Conservation (phyloP, 1,140 invertebrate genomes). For the Euwallacea fornicatus region DNA sequence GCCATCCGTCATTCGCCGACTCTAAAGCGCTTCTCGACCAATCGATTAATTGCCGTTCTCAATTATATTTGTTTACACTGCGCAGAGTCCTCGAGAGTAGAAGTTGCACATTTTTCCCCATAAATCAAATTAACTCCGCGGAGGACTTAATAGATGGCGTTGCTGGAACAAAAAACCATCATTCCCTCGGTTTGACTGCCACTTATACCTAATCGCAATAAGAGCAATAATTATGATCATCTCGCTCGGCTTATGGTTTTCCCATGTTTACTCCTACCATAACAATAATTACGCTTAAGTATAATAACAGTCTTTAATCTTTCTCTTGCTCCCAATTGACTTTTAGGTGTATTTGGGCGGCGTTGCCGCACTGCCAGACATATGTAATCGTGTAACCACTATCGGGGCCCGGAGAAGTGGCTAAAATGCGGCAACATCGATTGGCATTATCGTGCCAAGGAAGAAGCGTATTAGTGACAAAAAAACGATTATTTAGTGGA, state of each 20-base stretch:
- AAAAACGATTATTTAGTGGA: background rate
- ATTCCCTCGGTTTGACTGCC: too few relatives aligned
- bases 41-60: too few relatives aligned
- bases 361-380: background rate
- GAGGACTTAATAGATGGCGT: too few relatives aligned
- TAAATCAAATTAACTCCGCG: too few relatives aligned
- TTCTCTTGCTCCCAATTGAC: slow-evolving; percentile 18
- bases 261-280: slow-evolving; percentile 20
- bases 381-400: background rate
- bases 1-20: too few relatives aligned
- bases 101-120: too few relatives aligned
- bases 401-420: background rate
- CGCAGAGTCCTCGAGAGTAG: too few relatives aligned
- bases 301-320: slow-evolving; percentile 20
- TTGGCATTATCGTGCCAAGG: background rate
- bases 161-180: too few relatives aligned
- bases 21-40: too few relatives aligned
- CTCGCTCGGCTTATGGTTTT: slow-evolving; percentile 19
- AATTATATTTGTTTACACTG: too few relatives aligned
- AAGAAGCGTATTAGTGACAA: slow-evolving; percentile 5
- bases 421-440: background rate
- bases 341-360: slow-evolving; percentile 4
- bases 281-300: slow-evolving; percentile 9
- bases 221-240: slow-evolving; percentile 15
- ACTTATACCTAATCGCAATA: slow-evolving; percentile 10